Evolutionary conservation across 2,888 invertebrate species (phyloP).

Genomic region (Caenorhabditis sulstoni): DNA sequence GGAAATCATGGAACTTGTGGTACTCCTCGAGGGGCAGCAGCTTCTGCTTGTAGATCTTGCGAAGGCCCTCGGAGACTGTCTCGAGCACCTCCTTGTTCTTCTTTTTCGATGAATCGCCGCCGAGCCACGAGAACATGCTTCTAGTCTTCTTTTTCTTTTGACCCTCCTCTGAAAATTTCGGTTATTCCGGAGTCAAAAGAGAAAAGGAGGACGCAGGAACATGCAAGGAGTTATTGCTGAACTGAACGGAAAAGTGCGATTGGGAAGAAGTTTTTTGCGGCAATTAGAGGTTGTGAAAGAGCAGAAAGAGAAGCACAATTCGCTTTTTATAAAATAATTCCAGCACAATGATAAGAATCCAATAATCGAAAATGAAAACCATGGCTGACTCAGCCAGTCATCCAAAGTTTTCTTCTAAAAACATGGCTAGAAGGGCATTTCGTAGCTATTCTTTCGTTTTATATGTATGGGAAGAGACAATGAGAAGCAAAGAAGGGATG

Average conservation of each 20-base stretch:
- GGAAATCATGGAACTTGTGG: slow-evolving; percentile 95
- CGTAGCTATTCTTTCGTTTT: background rate
- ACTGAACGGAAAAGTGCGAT: too few relatives aligned
- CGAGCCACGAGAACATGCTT: slow-evolving; percentile 79
- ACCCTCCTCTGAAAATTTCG: slow-evolving; percentile 54
- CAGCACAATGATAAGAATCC: background rate
- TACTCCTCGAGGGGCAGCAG: slow-evolving; percentile 91
- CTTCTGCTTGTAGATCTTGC: slow-evolving; percentile 93
- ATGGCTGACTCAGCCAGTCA: background rate
- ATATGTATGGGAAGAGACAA: slow-evolving; percentile 17
- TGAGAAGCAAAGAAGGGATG: slow-evolving; percentile 21
- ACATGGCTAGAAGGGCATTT: too few relatives aligned
- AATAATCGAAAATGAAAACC: background rate
- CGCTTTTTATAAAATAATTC: background rate
- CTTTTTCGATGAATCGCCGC: slow-evolving; percentile 75
- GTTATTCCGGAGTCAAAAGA: background rate
- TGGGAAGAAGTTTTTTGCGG: too few relatives aligned
- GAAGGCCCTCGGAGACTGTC: slow-evolving; percentile 94
- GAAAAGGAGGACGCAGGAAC: background rate
- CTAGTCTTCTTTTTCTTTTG: slow-evolving; percentile 60
- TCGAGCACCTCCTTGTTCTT: slow-evolving; percentile 83
- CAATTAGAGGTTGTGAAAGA: too few relatives aligned
- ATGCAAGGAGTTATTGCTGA: background rate
- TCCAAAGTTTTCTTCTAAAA: background rate
- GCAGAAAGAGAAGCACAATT: too few relatives aligned